These are phyloP conservation scores for Yponomeuta evonymella DNA, from an alignment of 2,888 invertebrate species.

Conservation along the genomic window DNA sequence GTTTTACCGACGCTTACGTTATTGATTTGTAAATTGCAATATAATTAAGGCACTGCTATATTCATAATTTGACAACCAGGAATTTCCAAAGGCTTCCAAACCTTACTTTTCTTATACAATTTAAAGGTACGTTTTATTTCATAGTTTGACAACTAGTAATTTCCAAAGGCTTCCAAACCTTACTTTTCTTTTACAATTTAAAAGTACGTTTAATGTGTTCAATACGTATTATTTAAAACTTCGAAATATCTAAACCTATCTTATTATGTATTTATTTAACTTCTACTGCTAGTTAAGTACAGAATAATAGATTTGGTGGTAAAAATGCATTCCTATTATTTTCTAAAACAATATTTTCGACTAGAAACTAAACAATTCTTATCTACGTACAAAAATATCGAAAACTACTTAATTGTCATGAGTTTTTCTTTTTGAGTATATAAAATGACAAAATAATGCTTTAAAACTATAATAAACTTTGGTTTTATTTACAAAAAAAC, in stretches of 20 bases:
- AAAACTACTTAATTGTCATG: conserved; percentile 18
- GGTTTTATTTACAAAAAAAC: conserved; percentile 38
- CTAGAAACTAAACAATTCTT: conserved; percentile 9
- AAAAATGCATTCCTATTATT: not conserved
- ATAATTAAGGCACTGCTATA: not conserved
- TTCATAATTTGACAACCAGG: not conserved
- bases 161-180: no score
- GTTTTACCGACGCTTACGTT: not conserved
- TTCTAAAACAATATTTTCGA: conserved; percentile 18
- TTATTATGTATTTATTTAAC: not conserved
- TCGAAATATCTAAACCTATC: no score
- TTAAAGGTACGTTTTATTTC: no score
- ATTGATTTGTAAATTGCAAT: not conserved
- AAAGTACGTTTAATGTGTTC: no score
- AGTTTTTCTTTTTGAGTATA: not conserved
- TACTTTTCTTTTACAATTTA: no score
- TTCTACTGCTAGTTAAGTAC: conserved; percentile 3
- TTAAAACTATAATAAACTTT: conserved; percentile 43
- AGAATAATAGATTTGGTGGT: not conserved
- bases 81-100: no score
- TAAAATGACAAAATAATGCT: conserved; percentile 32
- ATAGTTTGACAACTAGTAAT: no score
- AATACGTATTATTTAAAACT: no score
- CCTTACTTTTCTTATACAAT: no score
- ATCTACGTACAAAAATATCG: conserved; percentile 10